Evolutionary conservation across 92 coral and sea anemone genomes (phyloP), one percentile per base, ranked within the genome.

Genomic region (Zoanthus solanderi): DNA sequence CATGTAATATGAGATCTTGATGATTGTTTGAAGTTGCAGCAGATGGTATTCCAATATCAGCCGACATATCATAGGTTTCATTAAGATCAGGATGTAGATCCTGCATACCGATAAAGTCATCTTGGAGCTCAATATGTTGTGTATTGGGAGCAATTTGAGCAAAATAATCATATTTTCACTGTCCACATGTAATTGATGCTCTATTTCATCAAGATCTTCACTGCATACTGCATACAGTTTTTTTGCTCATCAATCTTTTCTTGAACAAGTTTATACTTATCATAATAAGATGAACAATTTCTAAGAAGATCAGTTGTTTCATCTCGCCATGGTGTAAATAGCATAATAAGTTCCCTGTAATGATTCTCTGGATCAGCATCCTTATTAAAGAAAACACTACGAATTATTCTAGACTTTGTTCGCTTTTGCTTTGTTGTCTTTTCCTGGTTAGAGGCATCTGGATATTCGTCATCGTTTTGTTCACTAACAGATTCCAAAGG

Each of bases 271-370:
- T 42, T 30, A 5, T 57, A 66, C 61, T 86, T 83, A 53, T 75
- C 23, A 65, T 67, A 63, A 76, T 86, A 75, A 29, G 85, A 86
- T 16, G 89, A 82, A 76, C 71, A 78, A 78, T 78, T 87, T 17
- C 87, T 78, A 78, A 78, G 30, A 10, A 78, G 81, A 65, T 87
- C 90, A 63, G 87, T 72, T 60, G 79, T 68, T 18, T 87, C 87
- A 87, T 87, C 67, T 53, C 79, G 67, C 90, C 90, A 78, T 8
- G 87, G 56, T 13, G 87, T 87, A 48, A 87, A 87, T 16, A 78
- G 45, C 87, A 78, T 87, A 42, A 86, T 76, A 28, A 86, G 85
- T 61, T 86, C 85, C 37, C 89, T 72, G 48, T 86, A 86, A 52
- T 88, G 90, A 45, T 86, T 86, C 65, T 86, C 85, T 76, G 83